Conservation (phyloP, 2,113 vertebrate genomes). For the Grammomys surdaster region DNA sequence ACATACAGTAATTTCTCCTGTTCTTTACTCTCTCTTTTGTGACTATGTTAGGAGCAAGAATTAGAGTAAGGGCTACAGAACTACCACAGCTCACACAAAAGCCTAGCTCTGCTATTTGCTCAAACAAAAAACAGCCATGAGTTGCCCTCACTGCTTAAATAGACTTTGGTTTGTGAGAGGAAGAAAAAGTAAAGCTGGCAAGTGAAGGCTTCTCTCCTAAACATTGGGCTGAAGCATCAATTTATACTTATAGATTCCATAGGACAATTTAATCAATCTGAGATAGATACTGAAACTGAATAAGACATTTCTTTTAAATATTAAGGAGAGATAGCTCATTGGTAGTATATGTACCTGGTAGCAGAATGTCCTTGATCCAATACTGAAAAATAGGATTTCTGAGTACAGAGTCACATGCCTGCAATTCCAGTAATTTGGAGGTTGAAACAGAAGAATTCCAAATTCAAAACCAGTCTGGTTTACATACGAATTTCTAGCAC, state of each 20-base stretch:
- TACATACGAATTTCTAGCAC: background rate
- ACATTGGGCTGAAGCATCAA: background rate
- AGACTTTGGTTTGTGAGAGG: constrained; percentile 14
- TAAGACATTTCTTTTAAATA: background rate
- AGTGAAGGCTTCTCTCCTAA: constrained; percentile 20
- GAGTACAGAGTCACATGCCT: background rate
- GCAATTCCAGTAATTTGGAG: background rate
- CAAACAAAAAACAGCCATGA: constrained; percentile 37
- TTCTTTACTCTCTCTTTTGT: background rate
- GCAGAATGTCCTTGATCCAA: background rate
- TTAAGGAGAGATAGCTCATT: background rate
- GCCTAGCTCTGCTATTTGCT: background rate
- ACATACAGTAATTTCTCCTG: background rate
- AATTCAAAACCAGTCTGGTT: background rate
- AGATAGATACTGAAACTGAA: constrained; percentile 9
- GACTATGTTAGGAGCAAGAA: background rate
- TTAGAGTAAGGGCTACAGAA: background rate
- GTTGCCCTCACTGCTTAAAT: background rate
- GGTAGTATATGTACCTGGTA: background rate
- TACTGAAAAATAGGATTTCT: background rate
- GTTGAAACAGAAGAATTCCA: background rate
- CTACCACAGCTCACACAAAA: background rate
- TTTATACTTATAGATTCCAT: background rate
- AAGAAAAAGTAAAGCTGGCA: background rate
- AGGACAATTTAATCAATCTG: background rate